Conservation (phyloP, 1,140 invertebrate species). For the Glossosoma conforme region DNA sequence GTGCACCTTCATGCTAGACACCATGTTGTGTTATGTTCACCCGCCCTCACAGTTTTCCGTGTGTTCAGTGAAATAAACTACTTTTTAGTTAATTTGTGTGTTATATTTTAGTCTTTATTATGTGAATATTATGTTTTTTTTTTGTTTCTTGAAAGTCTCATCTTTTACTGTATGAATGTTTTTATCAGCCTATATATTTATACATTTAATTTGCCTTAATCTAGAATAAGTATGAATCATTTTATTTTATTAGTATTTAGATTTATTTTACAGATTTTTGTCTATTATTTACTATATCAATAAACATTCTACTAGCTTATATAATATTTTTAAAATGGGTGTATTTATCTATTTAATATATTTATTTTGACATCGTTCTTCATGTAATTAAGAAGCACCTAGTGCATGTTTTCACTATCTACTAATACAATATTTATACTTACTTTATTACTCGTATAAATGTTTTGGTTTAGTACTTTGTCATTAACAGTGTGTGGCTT, state of each 20-base stretch:
- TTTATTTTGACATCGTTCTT: too few relatives aligned
- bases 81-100: slow-evolving; percentile 2
- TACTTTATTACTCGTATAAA: slow-evolving; percentile 16
- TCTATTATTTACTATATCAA: too few relatives aligned
- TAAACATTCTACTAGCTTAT: too few relatives aligned
- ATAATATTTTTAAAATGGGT: too few relatives aligned
- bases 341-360: too few relatives aligned
- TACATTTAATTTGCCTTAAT: background rate
- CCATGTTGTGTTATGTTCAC: slow-evolving; percentile 6
- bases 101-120: background rate
- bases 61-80: slow-evolving; percentile 9
- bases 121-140: background rate
- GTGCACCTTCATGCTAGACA: slow-evolving; percentile 21
- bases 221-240: too few relatives aligned
- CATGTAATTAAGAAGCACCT: too few relatives aligned
- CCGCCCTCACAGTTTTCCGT: slow-evolving; percentile 19
- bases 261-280: too few relatives aligned
- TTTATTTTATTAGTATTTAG: too few relatives aligned
- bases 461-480: slow-evolving; percentile 15
- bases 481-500: slow-evolving; percentile 40
- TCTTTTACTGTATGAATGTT: background rate
- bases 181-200: background rate
- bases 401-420: slow-evolving; percentile 30
- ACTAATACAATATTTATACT: slow-evolving; percentile 4
- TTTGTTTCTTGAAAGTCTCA: background rate